Conservation (phyloP, 2,113 vertebrate species). For the Pelodiscus sinensis region DNA sequence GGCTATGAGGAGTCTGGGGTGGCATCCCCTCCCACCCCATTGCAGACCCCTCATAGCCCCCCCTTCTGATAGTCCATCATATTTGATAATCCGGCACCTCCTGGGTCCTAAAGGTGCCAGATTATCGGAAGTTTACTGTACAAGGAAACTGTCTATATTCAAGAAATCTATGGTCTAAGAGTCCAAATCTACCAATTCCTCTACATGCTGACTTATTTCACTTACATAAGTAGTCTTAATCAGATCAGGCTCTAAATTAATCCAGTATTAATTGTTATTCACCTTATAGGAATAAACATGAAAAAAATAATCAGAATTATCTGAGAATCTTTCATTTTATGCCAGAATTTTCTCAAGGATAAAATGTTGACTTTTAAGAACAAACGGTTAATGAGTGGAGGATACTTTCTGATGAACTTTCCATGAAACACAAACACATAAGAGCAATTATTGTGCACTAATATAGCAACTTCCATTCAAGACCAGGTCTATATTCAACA, state of each 20-base stretch:
- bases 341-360: neutral
- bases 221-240: neutral
- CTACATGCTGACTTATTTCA: neutral
- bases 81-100: too few species aligned
- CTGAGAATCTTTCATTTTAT: neutral
- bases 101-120: too few species aligned
- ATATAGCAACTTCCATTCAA: neutral
- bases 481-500: too few species aligned
- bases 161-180: neutral
- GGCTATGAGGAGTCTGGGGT: too few species aligned
- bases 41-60: too few species aligned
- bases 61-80: too few species aligned
- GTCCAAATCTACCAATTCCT: neutral
- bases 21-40: too few species aligned
- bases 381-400: neutral
- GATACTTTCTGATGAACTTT: neutral
- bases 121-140: too few species aligned
- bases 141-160: neutral
- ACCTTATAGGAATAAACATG: neutral
- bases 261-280: neutral
- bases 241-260: neutral
- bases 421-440: neutral
- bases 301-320: neutral
- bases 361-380: neutral
- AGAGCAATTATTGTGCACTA: neutral